Base-by-base conservation (phyloP, 2,113 vertebrate genomes). In the Xenopus borealis region DNA sequence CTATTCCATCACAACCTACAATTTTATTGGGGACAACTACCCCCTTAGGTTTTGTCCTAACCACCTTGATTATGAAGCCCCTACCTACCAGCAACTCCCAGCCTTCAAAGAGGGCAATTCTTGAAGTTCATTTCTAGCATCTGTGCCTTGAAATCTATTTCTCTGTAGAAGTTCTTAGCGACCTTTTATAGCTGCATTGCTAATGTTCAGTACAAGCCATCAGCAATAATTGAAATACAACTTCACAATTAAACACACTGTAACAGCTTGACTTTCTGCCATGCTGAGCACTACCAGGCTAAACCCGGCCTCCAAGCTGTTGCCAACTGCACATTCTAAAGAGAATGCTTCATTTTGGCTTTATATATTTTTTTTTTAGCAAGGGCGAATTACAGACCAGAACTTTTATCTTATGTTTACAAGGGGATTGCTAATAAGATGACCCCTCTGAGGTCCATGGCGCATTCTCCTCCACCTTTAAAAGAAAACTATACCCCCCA, bases 171-270 rank as follows among this genome's bases (percentile, higher is more conserved):
- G 33, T 40, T 40, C 47, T 50, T 12, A 46, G 10, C 13, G 4
- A 50, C 19, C 11, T 46, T 52, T 7, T 19, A 61, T 20, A 27
- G n/a, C n/a, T 20, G 47, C n/a, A 45, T 57, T 64, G 59, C 23
- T 75, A 67, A 67, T 68, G 14, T 67, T 61, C 59, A 50, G 55
- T 16, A 11, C 65, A 75, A 58, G 30, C 58, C n/a, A 47, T 59
- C 72, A 67, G 62, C 63, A 55, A 23, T 50, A 67, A 61, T 61
- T 44, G 47, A 75, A 75, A 75, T 33, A 55, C 46, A 52, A 57
- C 30, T 40, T 69, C 30, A 27, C 52, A 52, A 69, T 69, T 55
- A 55, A 55, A 20, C 44, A 4, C 1, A n/a, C 27, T 40, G 55
- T 68, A 75, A 55, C 53, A 1, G 44, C 55, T 68, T 13, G 55